Percentiles rank a stretch among this genome's conserved stretches.
phyloP scores from a whole-genome alignment of 2,797 vertebrate species.

The Xenentodon cancila region DNA sequence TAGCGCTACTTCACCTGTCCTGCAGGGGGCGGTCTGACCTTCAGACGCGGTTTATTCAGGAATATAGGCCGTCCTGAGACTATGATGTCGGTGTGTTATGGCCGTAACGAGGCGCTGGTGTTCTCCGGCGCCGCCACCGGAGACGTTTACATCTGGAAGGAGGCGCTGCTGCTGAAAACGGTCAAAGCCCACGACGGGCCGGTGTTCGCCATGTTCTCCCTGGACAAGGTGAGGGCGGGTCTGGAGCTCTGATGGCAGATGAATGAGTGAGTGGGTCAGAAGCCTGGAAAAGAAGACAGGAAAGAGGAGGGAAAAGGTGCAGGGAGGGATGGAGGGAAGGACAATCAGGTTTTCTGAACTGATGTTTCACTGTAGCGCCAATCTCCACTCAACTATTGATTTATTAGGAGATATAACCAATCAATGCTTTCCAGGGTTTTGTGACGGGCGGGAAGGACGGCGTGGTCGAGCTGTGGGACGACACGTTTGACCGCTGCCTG shows the following conservation, averaged over 20 bases:
- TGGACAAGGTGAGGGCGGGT: constrained; percentile 88
- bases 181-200: constrained; percentile 96
- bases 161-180: constrained; percentile 88
- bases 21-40: constrained; percentile 92
- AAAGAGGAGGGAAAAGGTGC: no score
- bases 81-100: constrained; percentile 95
- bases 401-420: not conserved
- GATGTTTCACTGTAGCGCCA: no score
- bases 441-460: constrained; percentile 96
- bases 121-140: constrained; percentile 93
- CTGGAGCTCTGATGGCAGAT: no score
- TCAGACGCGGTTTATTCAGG: constrained; percentile 89
- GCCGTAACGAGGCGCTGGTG: constrained; percentile 89
- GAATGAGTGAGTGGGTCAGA: no score
- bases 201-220: constrained; percentile 94
- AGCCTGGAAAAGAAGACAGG: no score
- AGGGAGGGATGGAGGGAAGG: no score
- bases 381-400: no score
- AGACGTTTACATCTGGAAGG: constrained; percentile 97
- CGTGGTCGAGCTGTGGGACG: constrained; percentile 95
- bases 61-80: constrained; percentile 88
- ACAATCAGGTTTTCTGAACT: no score
- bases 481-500: constrained; percentile 96
- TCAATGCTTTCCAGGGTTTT: constrained; percentile 84
- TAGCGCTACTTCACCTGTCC: not conserved